phyloP scores from a whole-genome alignment of 2,113 vertebrate genomes.

The Ancistrus triradiatus region DNA sequence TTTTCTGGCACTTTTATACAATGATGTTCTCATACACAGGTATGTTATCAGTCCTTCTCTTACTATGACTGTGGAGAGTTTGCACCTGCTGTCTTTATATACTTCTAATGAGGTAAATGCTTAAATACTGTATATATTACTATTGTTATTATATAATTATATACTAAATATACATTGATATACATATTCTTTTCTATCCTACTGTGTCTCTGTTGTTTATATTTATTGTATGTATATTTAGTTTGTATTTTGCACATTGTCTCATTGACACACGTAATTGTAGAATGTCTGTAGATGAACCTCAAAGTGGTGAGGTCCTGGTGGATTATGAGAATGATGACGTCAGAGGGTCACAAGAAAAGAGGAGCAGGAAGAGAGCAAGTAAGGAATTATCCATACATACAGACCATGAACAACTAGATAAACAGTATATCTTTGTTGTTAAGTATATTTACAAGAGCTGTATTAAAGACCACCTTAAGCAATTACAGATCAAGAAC shows the following conservation, averaged over 20 bases:
- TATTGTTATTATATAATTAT: no score
- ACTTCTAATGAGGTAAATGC: no score
- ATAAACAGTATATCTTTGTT: no score
- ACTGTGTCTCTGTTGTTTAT: no score
- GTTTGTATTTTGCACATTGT: constrained; percentile 28
- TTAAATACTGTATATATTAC: no score
- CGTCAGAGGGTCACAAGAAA: constrained; percentile 50
- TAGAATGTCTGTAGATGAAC: constrained; percentile 62
- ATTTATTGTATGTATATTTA: no score
- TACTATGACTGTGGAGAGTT: constrained; percentile 65
- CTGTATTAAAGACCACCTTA: no score
- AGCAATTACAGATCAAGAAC: no score
- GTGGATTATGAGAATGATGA: constrained; percentile 60
- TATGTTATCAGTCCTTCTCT: constrained; percentile 68
- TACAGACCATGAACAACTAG: not conserved
- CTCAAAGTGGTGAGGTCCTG: constrained; percentile 56
- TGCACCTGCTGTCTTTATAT: constrained; percentile 59
- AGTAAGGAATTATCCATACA: constrained; percentile 47
- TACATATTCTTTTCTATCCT: no score
- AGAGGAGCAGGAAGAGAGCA: constrained; percentile 54
- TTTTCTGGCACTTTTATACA: constrained; percentile 80
- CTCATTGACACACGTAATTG: not conserved
- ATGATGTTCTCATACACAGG: constrained; percentile 67
- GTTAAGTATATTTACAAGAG: no score
- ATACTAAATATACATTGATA: no score